These are phyloP conservation scores for Uropsilus gracilis DNA, from an alignment of 2,113 vertebrate genomes.

Conservation along the genomic window DNA sequence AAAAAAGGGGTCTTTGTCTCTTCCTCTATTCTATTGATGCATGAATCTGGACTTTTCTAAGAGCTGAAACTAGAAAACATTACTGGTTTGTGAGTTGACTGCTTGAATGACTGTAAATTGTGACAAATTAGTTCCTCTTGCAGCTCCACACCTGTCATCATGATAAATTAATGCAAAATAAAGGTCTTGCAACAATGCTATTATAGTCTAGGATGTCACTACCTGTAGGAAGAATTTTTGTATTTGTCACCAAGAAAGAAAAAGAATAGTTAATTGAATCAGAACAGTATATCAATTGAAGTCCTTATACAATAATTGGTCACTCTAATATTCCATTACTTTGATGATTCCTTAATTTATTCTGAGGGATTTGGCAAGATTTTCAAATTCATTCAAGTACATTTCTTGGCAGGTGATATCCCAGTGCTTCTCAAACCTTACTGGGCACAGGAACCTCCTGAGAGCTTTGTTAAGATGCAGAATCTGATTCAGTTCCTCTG, in stretches of 20 bases:
- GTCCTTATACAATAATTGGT: background rate
- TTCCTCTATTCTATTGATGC: background rate
- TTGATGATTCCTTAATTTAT: background rate
- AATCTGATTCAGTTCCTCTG: background rate
- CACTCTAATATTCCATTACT: background rate
- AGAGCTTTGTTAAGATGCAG: too few relatives aligned
- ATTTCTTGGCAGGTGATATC: background rate
- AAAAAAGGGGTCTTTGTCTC: background rate
- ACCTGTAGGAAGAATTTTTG: background rate
- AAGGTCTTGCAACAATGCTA: background rate
- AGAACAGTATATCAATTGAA: background rate
- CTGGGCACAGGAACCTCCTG: background rate
- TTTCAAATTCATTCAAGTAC: background rate
- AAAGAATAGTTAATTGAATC: too few relatives aligned
- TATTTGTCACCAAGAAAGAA: too few relatives aligned
- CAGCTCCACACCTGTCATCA: background rate
- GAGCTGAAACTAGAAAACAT: background rate
- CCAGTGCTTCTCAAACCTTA: background rate
- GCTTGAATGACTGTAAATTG: background rate
- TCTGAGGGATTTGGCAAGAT: background rate
- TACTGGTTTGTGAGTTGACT: background rate
- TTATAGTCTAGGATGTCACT: background rate
- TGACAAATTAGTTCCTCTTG: background rate
- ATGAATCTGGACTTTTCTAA: slow-evolving; percentile 22
- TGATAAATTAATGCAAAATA: background rate